These are phyloP conservation scores for Tineola bisselliella DNA, from an alignment of 2,888 invertebrate species.

Conservation along the genomic window DNA sequence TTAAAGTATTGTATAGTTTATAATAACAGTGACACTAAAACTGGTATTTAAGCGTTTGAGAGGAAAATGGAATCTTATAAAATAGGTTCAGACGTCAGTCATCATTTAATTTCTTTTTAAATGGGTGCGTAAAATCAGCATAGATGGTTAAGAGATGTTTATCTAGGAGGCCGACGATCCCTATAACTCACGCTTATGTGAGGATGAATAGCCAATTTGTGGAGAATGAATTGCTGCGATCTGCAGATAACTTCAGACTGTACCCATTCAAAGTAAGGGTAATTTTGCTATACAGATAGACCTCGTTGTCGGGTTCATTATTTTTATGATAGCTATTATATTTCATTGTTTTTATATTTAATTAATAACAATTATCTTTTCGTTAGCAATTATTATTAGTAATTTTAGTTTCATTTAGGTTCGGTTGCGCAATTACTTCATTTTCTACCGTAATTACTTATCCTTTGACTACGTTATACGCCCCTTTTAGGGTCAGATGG, in stretches of 20 bases:
- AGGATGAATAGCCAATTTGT: slow-evolving; percentile 53
- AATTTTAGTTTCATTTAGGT: slow-evolving; percentile 18
- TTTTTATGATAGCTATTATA: slow-evolving; percentile 5
- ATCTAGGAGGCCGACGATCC: slow-evolving; percentile 26
- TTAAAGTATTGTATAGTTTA: too few relatives aligned
- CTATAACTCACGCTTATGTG: slow-evolving; percentile 45
- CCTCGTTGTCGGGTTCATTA: slow-evolving; percentile 1
- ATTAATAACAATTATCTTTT: slow-evolving; percentile 1
- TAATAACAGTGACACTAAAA: too few relatives aligned
- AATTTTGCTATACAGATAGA: slow-evolving; percentile 17
- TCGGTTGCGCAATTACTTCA: slow-evolving; percentile 17
- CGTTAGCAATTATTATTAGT: not conserved
- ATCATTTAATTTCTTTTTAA: not conserved
- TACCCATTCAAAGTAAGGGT: slow-evolving; percentile 22
- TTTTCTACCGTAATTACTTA: slow-evolving; percentile 1
- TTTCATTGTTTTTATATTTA: slow-evolving; percentile 7
- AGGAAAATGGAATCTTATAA: too few relatives aligned
- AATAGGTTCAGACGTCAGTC: not conserved
- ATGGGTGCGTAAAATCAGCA: not conserved
- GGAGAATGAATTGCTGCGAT: slow-evolving; percentile 44
- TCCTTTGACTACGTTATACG: not conserved
- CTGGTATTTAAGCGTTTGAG: too few relatives aligned
- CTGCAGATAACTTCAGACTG: slow-evolving; percentile 33
- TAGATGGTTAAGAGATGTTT: slow-evolving; percentile 23
- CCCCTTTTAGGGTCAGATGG: not conserved